These are phyloP conservation scores for Ceratosolen fusciceps DNA, from an alignment of 1,140 invertebrate species.

Conservation along the genomic window DNA sequence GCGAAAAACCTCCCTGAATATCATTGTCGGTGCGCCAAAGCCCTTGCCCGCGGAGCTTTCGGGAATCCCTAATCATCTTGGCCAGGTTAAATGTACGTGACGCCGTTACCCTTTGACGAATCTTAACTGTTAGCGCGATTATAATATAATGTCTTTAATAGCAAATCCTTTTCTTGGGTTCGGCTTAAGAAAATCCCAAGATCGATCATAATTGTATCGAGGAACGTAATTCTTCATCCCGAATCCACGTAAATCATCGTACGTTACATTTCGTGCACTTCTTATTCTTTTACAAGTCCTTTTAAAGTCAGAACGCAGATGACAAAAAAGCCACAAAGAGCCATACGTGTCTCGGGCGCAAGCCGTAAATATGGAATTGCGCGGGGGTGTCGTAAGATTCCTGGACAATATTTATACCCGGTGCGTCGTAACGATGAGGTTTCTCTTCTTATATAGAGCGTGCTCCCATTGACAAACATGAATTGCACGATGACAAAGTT, in stretches of 20 bases:
- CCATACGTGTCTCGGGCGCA: not conserved
- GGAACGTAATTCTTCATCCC: not conserved
- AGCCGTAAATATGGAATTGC: not conserved
- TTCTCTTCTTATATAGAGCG: conserved; percentile 28
- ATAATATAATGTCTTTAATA: too few species aligned
- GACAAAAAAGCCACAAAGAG: not conserved
- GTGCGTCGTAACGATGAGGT: not conserved
- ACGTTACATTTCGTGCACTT: not conserved
- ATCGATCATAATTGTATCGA: not conserved
- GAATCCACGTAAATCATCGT: not conserved
- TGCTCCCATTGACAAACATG: conserved; percentile 13
- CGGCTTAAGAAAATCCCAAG: too few species aligned
- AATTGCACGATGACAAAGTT: conserved; percentile 40
- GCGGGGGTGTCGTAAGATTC: not conserved
- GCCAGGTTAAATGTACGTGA: too few species aligned
- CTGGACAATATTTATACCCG: conserved; percentile 12
- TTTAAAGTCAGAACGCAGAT: not conserved
- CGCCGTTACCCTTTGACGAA: too few species aligned
- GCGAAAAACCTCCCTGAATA: conserved; percentile 6
- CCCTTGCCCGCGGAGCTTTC: not conserved
- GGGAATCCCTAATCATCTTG: too few species aligned
- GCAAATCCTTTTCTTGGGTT: too few species aligned
- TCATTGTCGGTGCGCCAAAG: not conserved
- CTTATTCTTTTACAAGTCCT: not conserved
- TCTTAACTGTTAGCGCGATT: too few species aligned